phyloP scores from a whole-genome alignment of 2,113 vertebrate species.

The Sebastes fasciatus region DNA sequence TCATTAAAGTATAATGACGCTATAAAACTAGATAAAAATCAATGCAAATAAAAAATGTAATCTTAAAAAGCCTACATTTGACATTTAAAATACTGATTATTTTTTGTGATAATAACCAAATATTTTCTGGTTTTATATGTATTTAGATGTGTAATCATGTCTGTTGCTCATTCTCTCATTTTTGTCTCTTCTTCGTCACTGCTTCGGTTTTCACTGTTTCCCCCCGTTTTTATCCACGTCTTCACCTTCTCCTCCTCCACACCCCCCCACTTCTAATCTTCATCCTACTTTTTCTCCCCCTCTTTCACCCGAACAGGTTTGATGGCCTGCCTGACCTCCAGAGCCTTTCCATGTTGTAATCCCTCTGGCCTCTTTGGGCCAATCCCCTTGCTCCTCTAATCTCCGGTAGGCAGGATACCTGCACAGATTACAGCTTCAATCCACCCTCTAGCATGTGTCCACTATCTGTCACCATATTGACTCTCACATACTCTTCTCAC shows the following conservation, averaged over 20 bases:
- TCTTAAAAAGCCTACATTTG: no score
- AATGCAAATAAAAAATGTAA: no score
- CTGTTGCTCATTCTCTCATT: neutral
- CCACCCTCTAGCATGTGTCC: constrained; percentile 31
- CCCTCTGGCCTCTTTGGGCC: constrained; percentile 55
- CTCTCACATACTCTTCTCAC: neutral
- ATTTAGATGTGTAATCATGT: neutral
- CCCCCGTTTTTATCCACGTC: neutral
- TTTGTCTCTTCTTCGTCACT: neutral
- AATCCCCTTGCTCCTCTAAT: constrained; percentile 75
- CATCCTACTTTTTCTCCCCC: constrained; percentile 33
- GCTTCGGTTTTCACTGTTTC: neutral
- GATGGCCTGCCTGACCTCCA: constrained; percentile 54
- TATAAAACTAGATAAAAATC: neutral
- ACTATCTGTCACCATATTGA: constrained; percentile 13
- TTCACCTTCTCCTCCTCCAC: neutral
- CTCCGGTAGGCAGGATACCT: constrained; percentile 65
- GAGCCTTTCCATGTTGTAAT: constrained; percentile 63
- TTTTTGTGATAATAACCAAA: neutral
- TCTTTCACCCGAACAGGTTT: constrained; percentile 20
- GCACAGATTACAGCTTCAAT: constrained; percentile 57
- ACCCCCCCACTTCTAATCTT: constrained; percentile 2
- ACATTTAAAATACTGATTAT: no score
- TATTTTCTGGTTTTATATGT: neutral
- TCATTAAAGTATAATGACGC: neutral